Conservation (phyloP, 2,888 invertebrate species). For the Ectropis crepuscularia region DNA sequence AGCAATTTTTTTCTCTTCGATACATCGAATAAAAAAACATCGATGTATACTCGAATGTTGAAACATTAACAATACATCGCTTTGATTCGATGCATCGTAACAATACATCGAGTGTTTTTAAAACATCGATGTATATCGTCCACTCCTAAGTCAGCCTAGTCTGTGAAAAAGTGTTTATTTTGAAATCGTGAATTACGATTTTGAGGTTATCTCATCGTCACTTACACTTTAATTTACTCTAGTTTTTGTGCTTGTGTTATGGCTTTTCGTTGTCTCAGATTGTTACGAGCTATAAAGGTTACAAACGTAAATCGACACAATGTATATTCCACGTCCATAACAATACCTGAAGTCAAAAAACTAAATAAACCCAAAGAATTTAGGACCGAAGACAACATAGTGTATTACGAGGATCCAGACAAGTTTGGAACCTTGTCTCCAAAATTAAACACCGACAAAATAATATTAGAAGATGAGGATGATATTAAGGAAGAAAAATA, state of each 20-base stretch:
- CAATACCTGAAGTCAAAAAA: slow-evolving; percentile 46
- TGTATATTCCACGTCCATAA: slow-evolving; percentile 47
- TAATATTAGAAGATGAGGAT: slow-evolving; percentile 76
- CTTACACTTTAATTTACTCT: slow-evolving; percentile 2
- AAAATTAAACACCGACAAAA: slow-evolving; percentile 48
- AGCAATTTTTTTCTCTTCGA: too few relatives aligned
- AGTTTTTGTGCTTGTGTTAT: slow-evolving; percentile 41
- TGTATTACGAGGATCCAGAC: slow-evolving; percentile 82
- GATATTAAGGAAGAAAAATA: slow-evolving; percentile 86
- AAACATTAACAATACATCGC: too few relatives aligned
- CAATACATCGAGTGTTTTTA: too few relatives aligned
- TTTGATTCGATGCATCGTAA: too few relatives aligned
- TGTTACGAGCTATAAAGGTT: slow-evolving; percentile 54
- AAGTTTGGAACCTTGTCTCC: slow-evolving; percentile 81
- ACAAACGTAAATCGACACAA: slow-evolving; percentile 48
- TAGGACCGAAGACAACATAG: slow-evolving; percentile 65
- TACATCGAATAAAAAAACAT: too few relatives aligned
- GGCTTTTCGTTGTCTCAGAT: slow-evolving; percentile 59
- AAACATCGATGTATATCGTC: too few relatives aligned
- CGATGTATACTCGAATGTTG: too few relatives aligned
- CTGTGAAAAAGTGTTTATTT: too few relatives aligned
- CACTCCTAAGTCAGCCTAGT: too few relatives aligned
- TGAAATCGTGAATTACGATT: too few relatives aligned
- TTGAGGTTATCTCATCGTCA: too few relatives aligned
- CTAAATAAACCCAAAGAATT: slow-evolving; percentile 51